phyloP scores from a whole-genome alignment of 2,888 invertebrate genomes.

The Falcaria lacertinaria region DNA sequence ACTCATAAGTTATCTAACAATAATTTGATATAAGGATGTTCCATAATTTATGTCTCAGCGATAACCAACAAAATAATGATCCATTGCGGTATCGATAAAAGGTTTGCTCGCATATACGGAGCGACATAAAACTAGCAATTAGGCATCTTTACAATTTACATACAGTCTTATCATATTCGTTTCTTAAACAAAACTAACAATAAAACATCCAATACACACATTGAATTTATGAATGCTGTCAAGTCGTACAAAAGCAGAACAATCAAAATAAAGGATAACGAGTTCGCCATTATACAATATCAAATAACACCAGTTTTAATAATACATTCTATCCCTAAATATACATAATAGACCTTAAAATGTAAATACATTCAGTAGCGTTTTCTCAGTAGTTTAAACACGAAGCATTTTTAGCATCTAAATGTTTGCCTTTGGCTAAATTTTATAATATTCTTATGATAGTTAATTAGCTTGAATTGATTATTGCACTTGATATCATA shows the following conservation, averaged over 20 bases:
- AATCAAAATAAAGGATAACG: neutral
- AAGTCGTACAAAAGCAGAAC: neutral
- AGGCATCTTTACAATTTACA: conserved; percentile 35
- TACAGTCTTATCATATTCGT: conserved; percentile 66
- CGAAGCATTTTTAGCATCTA: conserved; percentile 34
- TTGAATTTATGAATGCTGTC: neutral
- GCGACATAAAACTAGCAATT: conserved; percentile 3
- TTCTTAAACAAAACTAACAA: conserved; percentile 45
- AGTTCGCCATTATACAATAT: neutral
- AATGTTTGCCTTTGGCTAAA: conserved; percentile 64
- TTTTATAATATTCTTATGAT: conserved; percentile 34
- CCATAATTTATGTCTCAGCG: too few relatives aligned
- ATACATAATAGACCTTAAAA: neutral
- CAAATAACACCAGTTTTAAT: neutral
- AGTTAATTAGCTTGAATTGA: conserved; percentile 18
- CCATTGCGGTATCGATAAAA: neutral
- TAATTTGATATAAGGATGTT: neutral
- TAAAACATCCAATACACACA: conserved; percentile 27
- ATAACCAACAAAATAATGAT: too few relatives aligned
- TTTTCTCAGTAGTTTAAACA: conserved; percentile 18
- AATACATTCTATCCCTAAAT: too few relatives aligned
- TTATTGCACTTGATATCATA: conserved; percentile 64
- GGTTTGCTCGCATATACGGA: neutral
- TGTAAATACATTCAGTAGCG: conserved; percentile 7
- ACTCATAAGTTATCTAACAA: neutral